phyloP scores from a whole-genome alignment of 1,140 invertebrate species.

The Ooceraea biroi region DNA sequence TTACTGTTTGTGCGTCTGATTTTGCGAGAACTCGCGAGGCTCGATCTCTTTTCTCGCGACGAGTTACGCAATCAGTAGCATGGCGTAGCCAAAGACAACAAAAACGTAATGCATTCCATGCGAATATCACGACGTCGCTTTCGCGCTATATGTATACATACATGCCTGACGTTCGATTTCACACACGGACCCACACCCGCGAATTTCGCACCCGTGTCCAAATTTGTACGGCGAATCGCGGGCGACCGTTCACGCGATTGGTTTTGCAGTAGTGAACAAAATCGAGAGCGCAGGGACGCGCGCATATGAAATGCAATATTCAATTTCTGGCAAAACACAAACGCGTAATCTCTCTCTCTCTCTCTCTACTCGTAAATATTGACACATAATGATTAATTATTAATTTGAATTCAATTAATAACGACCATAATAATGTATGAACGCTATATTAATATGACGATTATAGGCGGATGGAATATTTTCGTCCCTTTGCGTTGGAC shows the following conservation, averaged over 20 bases:
- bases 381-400: no score
- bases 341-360: not conserved
- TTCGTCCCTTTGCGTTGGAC: not conserved
- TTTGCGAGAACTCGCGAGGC: not conserved
- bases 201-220: slow-evolving; percentile 6
- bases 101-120: slow-evolving; percentile 19
- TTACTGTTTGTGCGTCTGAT: not conserved
- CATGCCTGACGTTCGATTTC: not conserved
- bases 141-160: not conserved
- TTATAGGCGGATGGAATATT: not conserved
- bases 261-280: no score
- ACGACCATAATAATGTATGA: no score
- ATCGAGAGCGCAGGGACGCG: not conserved
- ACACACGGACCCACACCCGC: not conserved
- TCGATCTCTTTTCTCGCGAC: not conserved
- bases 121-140: slow-evolving; percentile 30
- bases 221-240: slow-evolving; percentile 2
- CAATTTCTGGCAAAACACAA: not conserved
- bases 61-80: slow-evolving; percentile 15
- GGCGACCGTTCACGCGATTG: not conserved
- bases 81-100: slow-evolving; percentile 36
- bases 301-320: not conserved
- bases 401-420: no score
- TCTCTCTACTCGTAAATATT: no score
- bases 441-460: no score